Conservation (phyloP, 1,140 invertebrate genomes). For the Drosophila tani region DNA sequence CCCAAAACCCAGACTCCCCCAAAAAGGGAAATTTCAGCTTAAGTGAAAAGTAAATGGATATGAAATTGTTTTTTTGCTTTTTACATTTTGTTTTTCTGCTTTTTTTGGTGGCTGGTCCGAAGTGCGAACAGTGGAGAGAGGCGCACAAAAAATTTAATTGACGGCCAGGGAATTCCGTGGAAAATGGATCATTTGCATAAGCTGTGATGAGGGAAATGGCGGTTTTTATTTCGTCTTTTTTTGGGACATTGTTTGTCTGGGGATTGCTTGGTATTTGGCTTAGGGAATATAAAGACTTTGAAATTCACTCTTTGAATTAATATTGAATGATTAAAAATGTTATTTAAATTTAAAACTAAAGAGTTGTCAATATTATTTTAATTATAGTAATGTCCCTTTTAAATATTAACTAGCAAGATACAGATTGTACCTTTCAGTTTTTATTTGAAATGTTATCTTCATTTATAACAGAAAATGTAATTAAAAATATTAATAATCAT, state of each 20-base stretch:
- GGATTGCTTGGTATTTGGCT: neutral
- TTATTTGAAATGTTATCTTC: too few relatives aligned
- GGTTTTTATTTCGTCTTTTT: neutral
- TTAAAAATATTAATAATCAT: too few relatives aligned
- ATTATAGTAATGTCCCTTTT: too few relatives aligned
- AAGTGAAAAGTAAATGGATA: conserved; percentile 44
- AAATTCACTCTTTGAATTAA: neutral
- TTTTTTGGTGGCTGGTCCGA: conserved; percentile 6
- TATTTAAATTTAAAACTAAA: too few relatives aligned
- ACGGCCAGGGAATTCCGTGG: conserved; percentile 74
- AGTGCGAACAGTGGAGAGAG: conserved; percentile 34
- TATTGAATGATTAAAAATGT: neutral
- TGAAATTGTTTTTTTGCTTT: conserved; percentile 20
- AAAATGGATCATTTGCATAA: conserved; percentile 80
- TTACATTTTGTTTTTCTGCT: neutral
- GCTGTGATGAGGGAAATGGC: conserved; percentile 26
- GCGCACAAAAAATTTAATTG: conserved; percentile 67
- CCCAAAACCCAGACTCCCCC: neutral
- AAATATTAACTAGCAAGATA: too few relatives aligned
- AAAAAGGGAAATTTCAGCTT: conserved; percentile 28
- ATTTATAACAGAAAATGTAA: too few relatives aligned
- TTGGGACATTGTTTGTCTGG: conserved; percentile 1
- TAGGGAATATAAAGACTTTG: neutral
- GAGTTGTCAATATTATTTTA: too few relatives aligned
- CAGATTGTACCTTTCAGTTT: too few relatives aligned